phyloP scores from a whole-genome alignment of 2,888 invertebrate species.

The Auanema sp. region DNA sequence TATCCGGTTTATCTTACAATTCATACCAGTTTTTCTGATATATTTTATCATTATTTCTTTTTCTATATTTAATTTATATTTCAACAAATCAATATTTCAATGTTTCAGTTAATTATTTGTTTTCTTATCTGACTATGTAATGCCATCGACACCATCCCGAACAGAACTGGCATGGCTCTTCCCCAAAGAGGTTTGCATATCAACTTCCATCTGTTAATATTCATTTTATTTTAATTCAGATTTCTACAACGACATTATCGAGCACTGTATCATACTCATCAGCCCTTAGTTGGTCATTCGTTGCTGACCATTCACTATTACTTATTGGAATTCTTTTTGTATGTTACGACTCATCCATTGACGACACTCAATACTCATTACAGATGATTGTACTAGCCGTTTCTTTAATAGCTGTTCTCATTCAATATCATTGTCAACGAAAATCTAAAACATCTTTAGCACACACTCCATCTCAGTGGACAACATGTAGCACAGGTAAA shows the following conservation, averaged over 20 bases:
- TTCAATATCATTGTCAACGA: constrained; percentile 37
- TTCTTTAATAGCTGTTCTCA: constrained; percentile 33
- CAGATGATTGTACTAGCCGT: constrained; percentile 38
- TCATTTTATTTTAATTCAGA: constrained; percentile 23
- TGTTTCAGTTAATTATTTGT: neutral
- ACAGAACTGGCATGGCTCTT: constrained; percentile 46
- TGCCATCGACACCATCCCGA: constrained; percentile 21
- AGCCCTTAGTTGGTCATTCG: constrained; percentile 27
- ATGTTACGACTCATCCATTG: neutral
- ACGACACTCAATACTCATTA: neutral
- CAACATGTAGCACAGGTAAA: constrained; percentile 40
- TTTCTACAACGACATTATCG: constrained; percentile 30
- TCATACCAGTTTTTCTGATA: neutral
- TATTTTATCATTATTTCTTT: neutral
- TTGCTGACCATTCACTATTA: constrained; percentile 37
- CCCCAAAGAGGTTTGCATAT: constrained; percentile 33
- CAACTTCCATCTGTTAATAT: constrained; percentile 2
- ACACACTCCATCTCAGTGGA: constrained; percentile 39
- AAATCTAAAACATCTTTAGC: constrained; percentile 5
- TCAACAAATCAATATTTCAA: neutral
- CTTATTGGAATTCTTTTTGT: constrained; percentile 39
- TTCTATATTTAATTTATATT: neutral
- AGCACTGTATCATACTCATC: constrained; percentile 16
- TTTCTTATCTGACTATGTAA: constrained; percentile 9
- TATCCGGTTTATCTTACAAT: neutral